These are phyloP conservation scores for Cottoperca gobio DNA, from an alignment of 2,797 vertebrate genomes.

Conservation along the genomic window DNA sequence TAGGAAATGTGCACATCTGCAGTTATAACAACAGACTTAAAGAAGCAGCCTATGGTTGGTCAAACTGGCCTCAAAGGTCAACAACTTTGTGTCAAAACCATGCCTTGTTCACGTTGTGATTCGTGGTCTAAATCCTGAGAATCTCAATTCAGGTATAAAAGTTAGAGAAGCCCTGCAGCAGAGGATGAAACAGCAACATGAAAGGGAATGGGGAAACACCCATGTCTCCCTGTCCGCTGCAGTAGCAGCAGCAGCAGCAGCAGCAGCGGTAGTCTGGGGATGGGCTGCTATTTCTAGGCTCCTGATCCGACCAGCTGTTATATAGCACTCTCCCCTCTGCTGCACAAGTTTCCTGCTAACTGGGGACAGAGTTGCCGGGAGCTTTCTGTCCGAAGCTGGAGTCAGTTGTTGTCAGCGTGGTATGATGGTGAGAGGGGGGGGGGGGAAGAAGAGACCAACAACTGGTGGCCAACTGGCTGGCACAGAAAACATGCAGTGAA, in stretches of 20 bases:
- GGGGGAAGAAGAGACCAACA: constrained; percentile 66
- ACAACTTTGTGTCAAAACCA: background rate
- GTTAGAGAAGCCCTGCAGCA: constrained; percentile 61
- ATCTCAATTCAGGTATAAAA: constrained; percentile 34
- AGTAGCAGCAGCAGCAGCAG: constrained; percentile 53
- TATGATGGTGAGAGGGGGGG: constrained; percentile 69
- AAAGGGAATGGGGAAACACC: constrained; percentile 78
- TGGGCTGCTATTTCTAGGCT: constrained; percentile 85
- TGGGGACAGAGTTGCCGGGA: constrained; percentile 85
- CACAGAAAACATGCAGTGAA: constrained; percentile 76
- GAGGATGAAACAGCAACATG: constrained; percentile 71
- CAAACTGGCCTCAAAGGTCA: constrained; percentile 7
- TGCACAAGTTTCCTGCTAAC: constrained; percentile 84
- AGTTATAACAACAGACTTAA: background rate
- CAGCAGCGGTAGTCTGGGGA: constrained; percentile 69
- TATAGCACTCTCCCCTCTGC: constrained; percentile 57
- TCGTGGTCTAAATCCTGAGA: background rate
- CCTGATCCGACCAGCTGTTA: constrained; percentile 92
- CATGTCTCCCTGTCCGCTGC: constrained; percentile 67
- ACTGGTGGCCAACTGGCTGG: constrained; percentile 80
- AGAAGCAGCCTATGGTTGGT: background rate
- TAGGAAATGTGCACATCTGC: background rate
- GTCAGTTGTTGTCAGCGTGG: constrained; percentile 83
- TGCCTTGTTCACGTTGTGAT: background rate
- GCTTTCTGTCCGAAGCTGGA: constrained; percentile 82